Base-by-base conservation (phyloP, 2,888 invertebrate genomes). In the Ariolimax columbianus region DNA sequence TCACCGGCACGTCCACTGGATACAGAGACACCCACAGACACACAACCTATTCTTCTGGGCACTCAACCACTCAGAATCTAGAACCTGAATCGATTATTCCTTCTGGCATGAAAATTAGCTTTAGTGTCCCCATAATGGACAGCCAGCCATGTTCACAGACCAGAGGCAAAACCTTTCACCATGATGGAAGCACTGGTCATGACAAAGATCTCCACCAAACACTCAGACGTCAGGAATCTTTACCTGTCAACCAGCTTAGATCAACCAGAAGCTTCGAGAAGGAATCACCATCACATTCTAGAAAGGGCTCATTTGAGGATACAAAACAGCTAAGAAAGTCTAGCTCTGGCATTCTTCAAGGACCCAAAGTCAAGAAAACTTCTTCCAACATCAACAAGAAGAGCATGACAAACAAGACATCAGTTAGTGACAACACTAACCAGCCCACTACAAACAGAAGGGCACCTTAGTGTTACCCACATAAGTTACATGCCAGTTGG, bases 221-320 rank as follows among this genome's bases (percentile, higher is more conserved):
- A 2, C 83, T 78, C 40, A 26, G 78, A 38, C 72, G 83, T 14
- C 77, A 83, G 59, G 59, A 70, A 7, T 83, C 83, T 0, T 70
- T 40, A 36, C 83, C 83, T 26, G 26, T 59, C 17, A 36, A 70
- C 43, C 51, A 36, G 7, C 47, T 59, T 0, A 11, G 63, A 59
- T 7, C 51, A 11, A 63, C 33, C 40, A 77, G 30, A 66, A 66
- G 66, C 26, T 43, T 36, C 14, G 82, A 73, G 38, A 81, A 81
- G 38, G 38, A 55, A 55, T n/a, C 47, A 33, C 72, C 26, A 47
- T 30, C 59, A 7, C 9, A 4, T 23, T 3, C 55, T 14, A 55
- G 47, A 47, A 70, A 73, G n/a, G 73, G 75, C 11, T 73, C 73
- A 14, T 26, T 40, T 51, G 81, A 73, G 3, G 72, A 43, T 55